Evolutionary conservation across 2,113 vertebrate species (phyloP).

Genomic region (Heloderma charlesbogerti): DNA sequence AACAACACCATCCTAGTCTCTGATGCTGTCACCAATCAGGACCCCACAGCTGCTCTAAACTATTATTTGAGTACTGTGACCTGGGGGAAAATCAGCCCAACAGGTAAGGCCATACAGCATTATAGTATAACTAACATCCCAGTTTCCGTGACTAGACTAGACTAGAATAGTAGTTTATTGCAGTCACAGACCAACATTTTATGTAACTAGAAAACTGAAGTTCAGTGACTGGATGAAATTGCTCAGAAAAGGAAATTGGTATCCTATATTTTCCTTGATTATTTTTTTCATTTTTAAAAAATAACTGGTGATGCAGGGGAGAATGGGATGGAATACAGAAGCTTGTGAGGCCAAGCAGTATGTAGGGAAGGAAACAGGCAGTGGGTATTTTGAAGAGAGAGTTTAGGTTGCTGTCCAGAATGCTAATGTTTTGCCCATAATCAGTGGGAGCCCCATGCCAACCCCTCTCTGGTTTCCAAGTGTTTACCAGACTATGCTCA

Average conservation of each 20-base stretch:
- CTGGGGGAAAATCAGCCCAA: constrained; percentile 79
- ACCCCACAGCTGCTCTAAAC: constrained; percentile 82
- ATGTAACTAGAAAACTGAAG: not conserved
- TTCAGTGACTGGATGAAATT: not conserved
- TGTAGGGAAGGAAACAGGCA: not conserved
- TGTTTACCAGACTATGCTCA: not conserved
- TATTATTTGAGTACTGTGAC: constrained; percentile 83
- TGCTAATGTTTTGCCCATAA: not conserved
- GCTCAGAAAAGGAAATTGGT: not conserved
- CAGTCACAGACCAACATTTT: not conserved
- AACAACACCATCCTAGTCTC: constrained; percentile 89
- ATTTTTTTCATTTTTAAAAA: not conserved
- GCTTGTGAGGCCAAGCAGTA: not conserved
- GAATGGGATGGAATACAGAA: too few relatives aligned
- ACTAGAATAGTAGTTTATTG: not conserved
- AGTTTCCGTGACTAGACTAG: not conserved
- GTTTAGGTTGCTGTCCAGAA: not conserved
- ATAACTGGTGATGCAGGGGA: not conserved
- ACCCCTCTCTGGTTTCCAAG: too few relatives aligned
- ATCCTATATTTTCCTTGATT: not conserved
- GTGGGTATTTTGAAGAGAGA: too few relatives aligned
- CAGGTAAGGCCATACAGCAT: constrained; percentile 59
- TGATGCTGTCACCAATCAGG: constrained; percentile 81
- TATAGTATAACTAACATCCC: not conserved
- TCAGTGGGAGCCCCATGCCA: not conserved